phyloP scores from a whole-genome alignment of 1,140 invertebrate genomes.

The Ylistrum balloti region DNA sequence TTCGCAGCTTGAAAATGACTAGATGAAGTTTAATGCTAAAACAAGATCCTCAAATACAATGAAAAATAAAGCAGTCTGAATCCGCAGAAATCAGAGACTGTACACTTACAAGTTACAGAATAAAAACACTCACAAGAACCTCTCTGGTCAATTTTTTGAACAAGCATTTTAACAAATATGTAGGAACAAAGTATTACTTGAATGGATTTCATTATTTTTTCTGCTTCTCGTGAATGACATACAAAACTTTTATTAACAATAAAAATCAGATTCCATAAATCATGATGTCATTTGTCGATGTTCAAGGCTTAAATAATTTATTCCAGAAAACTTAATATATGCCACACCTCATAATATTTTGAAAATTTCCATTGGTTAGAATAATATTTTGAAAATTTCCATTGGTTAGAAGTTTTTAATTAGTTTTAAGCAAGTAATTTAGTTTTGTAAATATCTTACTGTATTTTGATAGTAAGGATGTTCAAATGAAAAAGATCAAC shows the following conservation, averaged over 20 bases:
- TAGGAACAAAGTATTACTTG: constrained; percentile 10
- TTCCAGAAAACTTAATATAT: too few species aligned
- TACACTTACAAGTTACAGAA: neutral
- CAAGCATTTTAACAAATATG: neutral
- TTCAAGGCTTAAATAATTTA: too few species aligned
- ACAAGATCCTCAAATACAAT: constrained; percentile 33
- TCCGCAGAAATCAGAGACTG: neutral
- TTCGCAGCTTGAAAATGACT: constrained; percentile 25
- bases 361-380: too few species aligned
- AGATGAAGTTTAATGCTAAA: constrained; percentile 27
- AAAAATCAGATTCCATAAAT: neutral
- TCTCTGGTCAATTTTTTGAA: neutral
- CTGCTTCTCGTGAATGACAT: neutral
- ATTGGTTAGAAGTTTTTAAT: too few species aligned
- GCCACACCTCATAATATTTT: too few species aligned
- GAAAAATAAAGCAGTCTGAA: neutral
- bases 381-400: too few species aligned
- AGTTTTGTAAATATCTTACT: too few species aligned
- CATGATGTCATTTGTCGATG: too few species aligned
- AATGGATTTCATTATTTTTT: constrained; percentile 25
- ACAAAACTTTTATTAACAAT: neutral
- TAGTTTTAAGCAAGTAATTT: too few species aligned
- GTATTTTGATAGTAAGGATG: too few species aligned
- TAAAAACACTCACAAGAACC: neutral
- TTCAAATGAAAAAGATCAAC: too few species aligned